Base-by-base conservation (phyloP, 2,888 invertebrate species). In the Ochropleura plecta region DNA sequence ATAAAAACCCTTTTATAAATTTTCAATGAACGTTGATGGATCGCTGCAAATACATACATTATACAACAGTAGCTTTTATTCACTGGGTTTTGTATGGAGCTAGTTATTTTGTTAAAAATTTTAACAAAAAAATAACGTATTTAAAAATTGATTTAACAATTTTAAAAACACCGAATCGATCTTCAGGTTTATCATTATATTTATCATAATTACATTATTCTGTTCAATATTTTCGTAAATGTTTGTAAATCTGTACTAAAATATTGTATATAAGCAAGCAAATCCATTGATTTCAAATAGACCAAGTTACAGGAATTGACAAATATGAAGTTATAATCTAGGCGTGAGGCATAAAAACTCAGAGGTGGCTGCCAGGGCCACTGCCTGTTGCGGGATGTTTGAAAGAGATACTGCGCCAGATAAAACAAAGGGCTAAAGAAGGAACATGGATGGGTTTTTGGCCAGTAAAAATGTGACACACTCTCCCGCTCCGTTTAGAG, bases 1-100 rank as follows among this genome's bases (percentile, higher is more conserved):
- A 74, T 78, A 78, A 86, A 85, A 88, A 85, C 81, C 83, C 85
- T 77, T 84, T 83, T 78, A 65, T 84, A 84, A 79, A 87, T 81
- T 86, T 88, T 85, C 79, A 70, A 85, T 76, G 75, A 88, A 88
- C 82, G 87, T 87, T 92, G 92, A 93, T 92, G 88, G 92, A 92
- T 93, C 83, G 86, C 42, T 60, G 73, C 68, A 84, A 73, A 82
- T 81, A 83, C 42, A 76, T 75, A 69, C 67, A 78, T 73, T 73
- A 78, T 51, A 74, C 70, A 66, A 49, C 68, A 60, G 68, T 44
- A 70, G 48, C 44, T 64, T 78, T 71, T 80, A 67, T 70, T 48
- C 66, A 60, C 57, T 40, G 62, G n/a, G 42, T 64, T 70, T 59
- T 49, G 40, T 44, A 10, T 20, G 20, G 20, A 2, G 49, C 9